These are phyloP conservation scores for Pycnomerus fuliginosus DNA, from an alignment of 2,888 invertebrate species.

Conservation along the genomic window DNA sequence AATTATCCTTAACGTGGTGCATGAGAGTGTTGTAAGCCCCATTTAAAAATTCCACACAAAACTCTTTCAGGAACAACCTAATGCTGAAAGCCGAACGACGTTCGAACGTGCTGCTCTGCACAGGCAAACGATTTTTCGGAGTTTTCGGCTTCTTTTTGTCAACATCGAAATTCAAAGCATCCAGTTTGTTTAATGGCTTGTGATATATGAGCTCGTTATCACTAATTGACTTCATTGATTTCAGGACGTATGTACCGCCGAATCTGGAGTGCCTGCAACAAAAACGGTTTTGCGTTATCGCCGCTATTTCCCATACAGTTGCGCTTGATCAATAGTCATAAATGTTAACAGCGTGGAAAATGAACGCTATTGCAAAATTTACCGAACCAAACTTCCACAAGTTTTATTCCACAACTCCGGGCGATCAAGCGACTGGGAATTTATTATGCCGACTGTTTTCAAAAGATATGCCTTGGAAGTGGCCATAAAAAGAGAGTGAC, in stretches of 20 bases:
- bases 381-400: too few species aligned
- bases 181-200: constrained; percentile 77
- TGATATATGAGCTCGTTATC: constrained; percentile 85
- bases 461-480: too few species aligned
- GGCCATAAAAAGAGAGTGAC: too few species aligned
- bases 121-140: constrained; percentile 75
- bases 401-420: too few species aligned
- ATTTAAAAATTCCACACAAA: constrained; percentile 89
- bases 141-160: constrained; percentile 69
- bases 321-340: too few species aligned
- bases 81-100: constrained; percentile 87
- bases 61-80: constrained; percentile 87
- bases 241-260: constrained; percentile 89
- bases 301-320: too few species aligned
- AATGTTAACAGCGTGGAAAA: too few species aligned
- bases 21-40: constrained; percentile 92
- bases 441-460: too few species aligned
- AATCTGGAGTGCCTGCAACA: constrained; percentile 81
- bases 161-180: constrained; percentile 74
- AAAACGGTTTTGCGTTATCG: too few species aligned
- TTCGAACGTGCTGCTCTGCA: constrained; percentile 62
- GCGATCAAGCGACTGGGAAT: too few species aligned
- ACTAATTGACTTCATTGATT: constrained; percentile 91
- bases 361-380: too few species aligned
- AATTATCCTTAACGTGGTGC: constrained; percentile 78